Evolutionary conservation across 2,113 vertebrate genomes (phyloP), one percentile per base, ranked within the genome.

Genomic region (Lophotis ruficrista): DNA sequence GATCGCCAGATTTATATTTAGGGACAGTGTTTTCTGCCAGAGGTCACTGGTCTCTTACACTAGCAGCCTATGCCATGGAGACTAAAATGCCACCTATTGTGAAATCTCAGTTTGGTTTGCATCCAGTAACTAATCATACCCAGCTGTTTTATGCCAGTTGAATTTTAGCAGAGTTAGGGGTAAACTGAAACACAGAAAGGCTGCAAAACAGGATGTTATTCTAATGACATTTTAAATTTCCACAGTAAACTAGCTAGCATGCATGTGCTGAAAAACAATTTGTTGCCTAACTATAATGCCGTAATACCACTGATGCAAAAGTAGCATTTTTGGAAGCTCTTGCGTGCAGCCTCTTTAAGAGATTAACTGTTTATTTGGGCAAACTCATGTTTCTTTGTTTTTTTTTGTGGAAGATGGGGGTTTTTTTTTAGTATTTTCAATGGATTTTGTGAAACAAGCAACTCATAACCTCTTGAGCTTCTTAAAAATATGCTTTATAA

Each of bases 11-110:
- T 77, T 50, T 85, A n/a, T 80, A 25, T 89, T 91, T 77, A 57
- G 54, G 47, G 56, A 15, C 0, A 3, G 12, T 60, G 31, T 41
- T 77, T 91, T 92, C n/a, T 96, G 81, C 69, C 28, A 77, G 87
- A 56, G 62, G 28, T 75, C 66, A 35, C 31, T 75, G 94, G 37
- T 65, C 83, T 97, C 92, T 91, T 83, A 35, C 92, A 82, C 51
- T 23, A 68, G 56, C 75, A 90, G 48, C 53, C 72, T 81, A 1
- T 83, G 92, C 77, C 56, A 22, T 47, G n/a, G 48, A 89, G 68
- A 71, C 70, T 85, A 62, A 95, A 93, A 87, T 93, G 90, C 84
- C 90, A 78, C 89, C 92, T 94, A 51, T 95, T 91, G 92, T 94
- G 82, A 95, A 96, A 94, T 87, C 85, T 41, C 31, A 11, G 47